Evolutionary conservation across 2,113 vertebrate genomes (phyloP), one percentile per base, ranked within the genome.

Genomic region (Eublepharis macularius): DNA sequence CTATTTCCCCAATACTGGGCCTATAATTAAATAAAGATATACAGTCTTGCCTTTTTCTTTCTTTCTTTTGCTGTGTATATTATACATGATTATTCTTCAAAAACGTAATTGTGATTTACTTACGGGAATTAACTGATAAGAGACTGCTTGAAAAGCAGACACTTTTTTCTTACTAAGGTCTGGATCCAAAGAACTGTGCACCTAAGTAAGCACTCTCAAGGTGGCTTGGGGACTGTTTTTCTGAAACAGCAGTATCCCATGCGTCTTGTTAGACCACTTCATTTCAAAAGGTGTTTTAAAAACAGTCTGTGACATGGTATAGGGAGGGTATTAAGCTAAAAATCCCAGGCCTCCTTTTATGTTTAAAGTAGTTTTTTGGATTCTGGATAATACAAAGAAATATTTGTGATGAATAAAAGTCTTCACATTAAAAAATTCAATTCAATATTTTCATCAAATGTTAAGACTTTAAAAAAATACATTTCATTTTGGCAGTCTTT

Each of bases 11-110:
- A 47, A 82, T 39, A 43, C 90, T 85, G 89, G 81, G 86, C 14
- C 76, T 26, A 8, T 89, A 84, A 94, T 76, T 87, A 88, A 85
- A 68, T 21, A 92, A 1, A 88, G 29, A 70, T 75, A 90, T 65
- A 84, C 36, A 47, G 54, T 39, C 43, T 73, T 83, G 83, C 90
- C 69, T 63, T 29, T 54, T 54, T 19, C 17, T 54, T 54, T 91
- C 78, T 57, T n/a, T 51, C 86, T 90, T 91, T 83, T n/a, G 90
- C 45, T 85, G 29, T 0, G 81, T 43, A 70, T 74, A 86, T 90
- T 87, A 86, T 9, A 91, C 49, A 70, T 54, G 66, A 32, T 24
- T 89, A 86, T n/a, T 90, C 60, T 91, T 75, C 17, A 87, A 74
- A 81, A 83, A 89, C n/a, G n/a, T n/a, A n/a, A 34, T 90, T 49